phyloP scores from a whole-genome alignment of 2,797 vertebrate species.

The Petrocephalus schoutedeni region DNA sequence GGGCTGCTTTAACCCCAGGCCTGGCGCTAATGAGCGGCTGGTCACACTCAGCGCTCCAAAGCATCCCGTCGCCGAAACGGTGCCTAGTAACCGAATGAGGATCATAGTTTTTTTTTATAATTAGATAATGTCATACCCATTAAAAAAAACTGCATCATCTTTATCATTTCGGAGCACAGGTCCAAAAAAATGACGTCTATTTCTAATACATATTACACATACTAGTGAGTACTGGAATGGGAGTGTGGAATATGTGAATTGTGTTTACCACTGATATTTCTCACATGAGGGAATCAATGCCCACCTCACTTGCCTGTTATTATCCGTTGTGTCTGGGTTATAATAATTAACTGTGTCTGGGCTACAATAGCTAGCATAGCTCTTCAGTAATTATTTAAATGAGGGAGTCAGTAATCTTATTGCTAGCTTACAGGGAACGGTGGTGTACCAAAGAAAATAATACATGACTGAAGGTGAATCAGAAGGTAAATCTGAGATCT shows the following conservation, averaged over 20 bases:
- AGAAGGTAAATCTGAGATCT: background rate
- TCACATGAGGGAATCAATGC: background rate
- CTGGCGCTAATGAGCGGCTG: background rate
- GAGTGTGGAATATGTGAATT: background rate
- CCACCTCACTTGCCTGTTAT: background rate
- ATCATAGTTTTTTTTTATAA: background rate
- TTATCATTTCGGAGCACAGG: background rate
- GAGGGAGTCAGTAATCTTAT: background rate
- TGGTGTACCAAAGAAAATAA: background rate
- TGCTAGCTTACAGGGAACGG: background rate
- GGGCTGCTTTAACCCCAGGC: background rate
- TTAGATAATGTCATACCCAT: background rate
- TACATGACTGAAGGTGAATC: slow-evolving; percentile 19
- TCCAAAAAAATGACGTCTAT: background rate
- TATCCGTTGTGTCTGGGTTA: background rate
- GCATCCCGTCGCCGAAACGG: background rate
- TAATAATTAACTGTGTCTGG: background rate
- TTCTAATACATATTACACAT: background rate
- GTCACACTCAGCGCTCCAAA: background rate
- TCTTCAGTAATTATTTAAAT: background rate
- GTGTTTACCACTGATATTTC: background rate
- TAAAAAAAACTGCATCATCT: background rate
- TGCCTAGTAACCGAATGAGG: background rate
- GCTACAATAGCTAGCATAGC: background rate
- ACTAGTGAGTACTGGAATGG: background rate